Base-by-base conservation (phyloP, 2,797 vertebrate species). In the Orestias chungarensis region DNA sequence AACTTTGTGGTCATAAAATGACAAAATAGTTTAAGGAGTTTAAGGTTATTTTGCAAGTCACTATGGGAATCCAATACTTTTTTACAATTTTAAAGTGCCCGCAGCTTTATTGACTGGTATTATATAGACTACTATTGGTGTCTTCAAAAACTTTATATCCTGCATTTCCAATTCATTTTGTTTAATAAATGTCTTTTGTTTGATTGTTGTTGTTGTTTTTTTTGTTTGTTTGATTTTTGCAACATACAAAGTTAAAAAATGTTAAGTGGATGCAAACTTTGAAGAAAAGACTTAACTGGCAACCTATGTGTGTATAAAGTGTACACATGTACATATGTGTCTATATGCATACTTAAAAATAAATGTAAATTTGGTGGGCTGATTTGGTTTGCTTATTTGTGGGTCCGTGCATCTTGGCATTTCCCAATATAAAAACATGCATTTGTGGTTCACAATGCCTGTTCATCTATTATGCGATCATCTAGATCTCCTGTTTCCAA, bases 401-500 rank as follows among this genome's bases (percentile, higher is more conserved):
- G 86, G 83, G 84, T 87, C 83, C 85, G n/a, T n/a, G n/a, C n/a
- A n/a, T n/a, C n/a, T 81, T 80, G 71, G 78, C 72, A 77, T 90
- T 88, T 85, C 82, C 89, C 86, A 42, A 64, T 64, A 64, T 85
- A 84, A 89, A 83, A 86, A 87, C 87, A 88, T 84, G 84, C 86
- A 86, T 82, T 74, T 86, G 87, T 86, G 85, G 86, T 88, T 86
- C 80, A 90, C 84, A 89, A 93, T 93, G 92, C 91, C 85, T 94
- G 93, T 93, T 93, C 91, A 91, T 90, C 88, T 89, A 88, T 87
- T 91, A 87, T 92, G 90, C 92, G 89, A 80, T 93, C 84, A 85
- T 93, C 91, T 92, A 85, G 90, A 87, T 94, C 92, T 93, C 90
- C 82, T 93, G 93, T 91, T 90, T 88, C 83, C 78, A 93, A 93